phyloP scores from a whole-genome alignment of 2,113 vertebrate species.

The Piaya cayana region DNA sequence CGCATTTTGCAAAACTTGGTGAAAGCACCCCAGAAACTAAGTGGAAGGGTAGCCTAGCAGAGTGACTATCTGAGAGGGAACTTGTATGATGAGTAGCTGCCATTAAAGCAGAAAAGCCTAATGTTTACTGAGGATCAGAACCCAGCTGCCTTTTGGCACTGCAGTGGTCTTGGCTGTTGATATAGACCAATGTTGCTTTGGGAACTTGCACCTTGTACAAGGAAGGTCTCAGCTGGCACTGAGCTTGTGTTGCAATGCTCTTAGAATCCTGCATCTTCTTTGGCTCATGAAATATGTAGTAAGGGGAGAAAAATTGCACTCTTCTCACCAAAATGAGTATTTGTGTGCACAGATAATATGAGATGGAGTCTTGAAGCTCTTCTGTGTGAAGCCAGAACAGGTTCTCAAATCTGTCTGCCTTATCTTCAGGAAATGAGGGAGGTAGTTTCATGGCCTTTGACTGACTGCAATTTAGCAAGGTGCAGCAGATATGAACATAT shows the following conservation, averaged over 20 bases:
- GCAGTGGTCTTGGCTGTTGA: not conserved
- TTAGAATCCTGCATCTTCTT: not conserved
- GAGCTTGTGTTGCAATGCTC: not conserved
- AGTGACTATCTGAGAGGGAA: not conserved
- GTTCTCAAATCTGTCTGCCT: not conserved
- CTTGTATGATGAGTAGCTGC: not conserved
- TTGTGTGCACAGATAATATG: not conserved
- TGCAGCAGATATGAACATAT: rapidly evolving
- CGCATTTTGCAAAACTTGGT: not conserved
- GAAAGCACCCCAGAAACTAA: not conserved
- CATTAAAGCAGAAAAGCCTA: not conserved
- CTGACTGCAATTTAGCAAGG: rapidly evolving
- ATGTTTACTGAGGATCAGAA: not conserved
- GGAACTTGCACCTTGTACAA: not conserved
- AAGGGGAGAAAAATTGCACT: not conserved
- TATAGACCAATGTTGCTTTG: not conserved
- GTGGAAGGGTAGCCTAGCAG: not conserved
- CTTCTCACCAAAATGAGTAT: not conserved
- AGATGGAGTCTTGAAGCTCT: not conserved
- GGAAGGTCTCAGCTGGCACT: not conserved
- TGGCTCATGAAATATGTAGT: not conserved
- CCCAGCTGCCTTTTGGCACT: not conserved
- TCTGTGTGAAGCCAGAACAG: not conserved
- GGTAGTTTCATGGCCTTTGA: not conserved
- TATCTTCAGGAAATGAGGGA: not conserved